phyloP scores from a whole-genome alignment of 2,113 vertebrate genomes.

The Fukomys damarensis region DNA sequence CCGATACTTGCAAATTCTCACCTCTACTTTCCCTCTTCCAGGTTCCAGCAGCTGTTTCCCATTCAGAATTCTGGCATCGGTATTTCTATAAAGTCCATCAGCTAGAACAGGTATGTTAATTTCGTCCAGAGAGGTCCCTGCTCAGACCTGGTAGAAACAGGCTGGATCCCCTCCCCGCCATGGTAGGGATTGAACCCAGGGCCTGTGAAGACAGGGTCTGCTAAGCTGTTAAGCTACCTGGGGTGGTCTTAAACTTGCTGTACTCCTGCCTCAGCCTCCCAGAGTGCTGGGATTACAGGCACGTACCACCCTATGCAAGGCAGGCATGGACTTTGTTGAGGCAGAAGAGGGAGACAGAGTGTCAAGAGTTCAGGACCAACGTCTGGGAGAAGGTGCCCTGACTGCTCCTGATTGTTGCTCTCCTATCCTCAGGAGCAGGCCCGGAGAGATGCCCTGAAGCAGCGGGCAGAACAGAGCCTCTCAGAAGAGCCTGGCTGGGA shows the following conservation, averaged over 20 bases:
- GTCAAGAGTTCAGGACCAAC: fast-evolving
- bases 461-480: conserved; percentile 93
- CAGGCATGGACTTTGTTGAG: background rate
- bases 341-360: background rate
- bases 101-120: conserved; percentile 92
- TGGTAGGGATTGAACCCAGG: background rate
- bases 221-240: background rate
- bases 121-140: background rate
- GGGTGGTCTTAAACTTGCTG: background rate
- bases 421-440: conserved; percentile 91
- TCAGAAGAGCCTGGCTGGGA: conserved; percentile 93
- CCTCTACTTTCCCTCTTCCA: conserved; percentile 72
- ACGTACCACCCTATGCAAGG: background rate
- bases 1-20: background rate
- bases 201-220: background rate
- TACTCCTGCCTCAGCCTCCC: background rate
- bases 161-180: background rate
- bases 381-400: background rate
- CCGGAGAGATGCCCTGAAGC: conserved; percentile 95
- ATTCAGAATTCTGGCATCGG: conserved; percentile 97
- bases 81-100: conserved; percentile 98
- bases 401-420: background rate
- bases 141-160: background rate
- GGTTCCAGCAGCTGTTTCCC: conserved; percentile 97
- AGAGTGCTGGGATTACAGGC: background rate